Evolutionary conservation across 2,797 vertebrate species (phyloP).

Genomic region (Varecia variegata): DNA sequence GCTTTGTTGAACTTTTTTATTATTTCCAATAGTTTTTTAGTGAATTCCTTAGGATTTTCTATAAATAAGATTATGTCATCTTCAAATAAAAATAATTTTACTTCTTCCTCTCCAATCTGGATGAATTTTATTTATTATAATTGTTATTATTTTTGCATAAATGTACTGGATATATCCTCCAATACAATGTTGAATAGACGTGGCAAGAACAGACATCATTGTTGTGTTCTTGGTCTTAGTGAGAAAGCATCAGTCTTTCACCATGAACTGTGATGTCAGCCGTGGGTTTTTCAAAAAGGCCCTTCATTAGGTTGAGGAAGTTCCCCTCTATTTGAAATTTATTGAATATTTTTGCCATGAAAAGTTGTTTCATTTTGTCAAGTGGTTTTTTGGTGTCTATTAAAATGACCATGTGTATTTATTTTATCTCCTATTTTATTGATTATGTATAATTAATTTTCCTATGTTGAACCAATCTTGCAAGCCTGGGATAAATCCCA

Average conservation of each 20-base stretch:
- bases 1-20: not conserved
- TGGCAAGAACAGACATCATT: not conserved
- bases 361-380: not conserved
- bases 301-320: not conserved
- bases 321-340: not conserved
- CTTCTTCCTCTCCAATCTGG: not conserved
- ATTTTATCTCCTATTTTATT: not conserved
- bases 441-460: not conserved
- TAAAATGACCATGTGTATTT: not conserved
- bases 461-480: not conserved
- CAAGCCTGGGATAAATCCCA: not conserved
- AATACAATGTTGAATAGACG: not conserved
- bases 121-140: too few species aligned
- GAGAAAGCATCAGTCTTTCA: not conserved
- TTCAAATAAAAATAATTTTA: not conserved
- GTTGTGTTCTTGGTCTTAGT: not conserved
- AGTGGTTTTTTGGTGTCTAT: not conserved
- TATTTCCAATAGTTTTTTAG: not conserved
- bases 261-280: not conserved
- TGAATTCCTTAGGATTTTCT: not conserved
- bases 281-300: not conserved
- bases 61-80: not conserved
- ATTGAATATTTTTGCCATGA: not conserved
- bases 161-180: not conserved
- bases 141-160: not conserved